Conservation (phyloP, 2,113 vertebrate genomes). For the Myiagra hebetior region DNA sequence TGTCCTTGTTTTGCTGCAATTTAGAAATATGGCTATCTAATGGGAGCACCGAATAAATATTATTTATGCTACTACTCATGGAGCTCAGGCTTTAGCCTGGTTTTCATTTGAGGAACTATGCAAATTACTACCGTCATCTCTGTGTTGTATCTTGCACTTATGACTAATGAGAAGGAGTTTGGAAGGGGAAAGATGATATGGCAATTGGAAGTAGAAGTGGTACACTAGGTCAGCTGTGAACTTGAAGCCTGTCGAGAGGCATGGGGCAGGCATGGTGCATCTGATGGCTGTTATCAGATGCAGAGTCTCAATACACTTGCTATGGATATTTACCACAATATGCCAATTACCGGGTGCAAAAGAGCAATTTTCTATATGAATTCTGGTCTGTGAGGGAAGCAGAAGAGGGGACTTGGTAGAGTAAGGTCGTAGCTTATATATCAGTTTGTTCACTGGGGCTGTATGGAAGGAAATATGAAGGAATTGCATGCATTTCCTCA, state of each 20-base stretch:
- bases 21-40: neutral
- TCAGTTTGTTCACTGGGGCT: neutral
- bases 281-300: accelerated
- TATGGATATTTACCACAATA: neutral
- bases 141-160: neutral
- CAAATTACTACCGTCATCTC: neutral
- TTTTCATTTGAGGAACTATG: neutral
- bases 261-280: neutral
- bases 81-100: neutral
- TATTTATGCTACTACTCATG: neutral
- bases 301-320: neutral
- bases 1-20: neutral
- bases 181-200: neutral
- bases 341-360: neutral
- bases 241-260: neutral
- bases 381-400: neutral
- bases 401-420: neutral
- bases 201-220: neutral
- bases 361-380: neutral
- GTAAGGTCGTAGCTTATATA: neutral
- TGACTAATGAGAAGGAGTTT: neutral
- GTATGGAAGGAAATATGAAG: accelerated
- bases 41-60: neutral
- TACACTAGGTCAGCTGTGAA: neutral
- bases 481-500: neutral